Conservation (phyloP, 92 coral and sea anemone genomes). For the Pocillopora meandrina region DNA sequence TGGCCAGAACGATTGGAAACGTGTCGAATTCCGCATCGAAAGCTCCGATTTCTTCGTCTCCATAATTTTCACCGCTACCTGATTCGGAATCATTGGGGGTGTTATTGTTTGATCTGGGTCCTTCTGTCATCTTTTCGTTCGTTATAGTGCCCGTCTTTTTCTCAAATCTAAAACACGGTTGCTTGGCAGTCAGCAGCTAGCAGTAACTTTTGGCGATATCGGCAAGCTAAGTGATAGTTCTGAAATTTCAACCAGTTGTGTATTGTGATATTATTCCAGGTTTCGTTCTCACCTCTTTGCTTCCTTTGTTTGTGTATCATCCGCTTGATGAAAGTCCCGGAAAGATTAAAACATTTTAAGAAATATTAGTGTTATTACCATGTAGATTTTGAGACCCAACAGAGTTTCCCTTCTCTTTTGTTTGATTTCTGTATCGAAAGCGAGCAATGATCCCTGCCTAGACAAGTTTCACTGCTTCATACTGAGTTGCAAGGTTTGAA, state of each 20-base stretch:
- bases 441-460: background rate
- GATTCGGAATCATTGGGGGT: constrained; percentile 13
- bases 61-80: constrained; percentile 14
- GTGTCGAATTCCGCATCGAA: constrained; percentile 40
- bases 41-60: constrained; percentile 1
- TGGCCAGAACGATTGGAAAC: constrained; percentile 42
- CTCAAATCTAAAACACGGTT: background rate
- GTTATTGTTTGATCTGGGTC: background rate
- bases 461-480: background rate
- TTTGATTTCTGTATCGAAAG: no score
- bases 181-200: background rate
- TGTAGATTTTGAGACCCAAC: background rate
- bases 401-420: background rate
- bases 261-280: background rate
- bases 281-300: background rate
- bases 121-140: background rate
- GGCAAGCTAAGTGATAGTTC: background rate
- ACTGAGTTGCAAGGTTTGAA: background rate
- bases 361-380: background rate
- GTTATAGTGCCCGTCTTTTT: background rate
- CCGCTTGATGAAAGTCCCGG: constrained; percentile 13
- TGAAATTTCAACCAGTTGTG: background rate
- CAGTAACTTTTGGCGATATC: background rate
- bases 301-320: background rate
- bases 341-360: constrained; percentile 4